These are phyloP conservation scores for Epirrhoe tristata DNA, from an alignment of 2,888 invertebrate species.

Conservation along the genomic window DNA sequence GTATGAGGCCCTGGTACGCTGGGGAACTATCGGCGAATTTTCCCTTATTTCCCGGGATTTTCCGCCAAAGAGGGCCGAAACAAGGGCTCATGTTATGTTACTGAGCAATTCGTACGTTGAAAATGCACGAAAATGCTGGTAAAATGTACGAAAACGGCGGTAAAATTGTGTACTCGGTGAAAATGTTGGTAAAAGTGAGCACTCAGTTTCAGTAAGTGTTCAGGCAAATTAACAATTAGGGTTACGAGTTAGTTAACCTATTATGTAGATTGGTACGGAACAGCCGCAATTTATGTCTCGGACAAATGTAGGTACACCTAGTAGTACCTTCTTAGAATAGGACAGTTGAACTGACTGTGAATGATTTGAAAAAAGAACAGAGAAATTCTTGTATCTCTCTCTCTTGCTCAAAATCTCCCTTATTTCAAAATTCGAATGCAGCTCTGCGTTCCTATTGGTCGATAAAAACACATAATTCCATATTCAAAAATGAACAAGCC, in stretches of 20 bases:
- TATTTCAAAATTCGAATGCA: background rate
- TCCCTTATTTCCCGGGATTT: conserved; percentile 65
- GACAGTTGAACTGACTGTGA: background rate
- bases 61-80: conserved; percentile 24
- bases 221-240: conserved; percentile 19
- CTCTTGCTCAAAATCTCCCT: background rate
- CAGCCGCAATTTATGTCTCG: background rate
- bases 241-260: conserved; percentile 12
- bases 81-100: conserved; percentile 46
- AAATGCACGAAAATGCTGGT: conserved; percentile 29
- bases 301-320: background rate
- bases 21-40: conserved; percentile 74
- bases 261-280: conserved; percentile 2
- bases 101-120: conserved; percentile 30
- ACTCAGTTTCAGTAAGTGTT: conserved; percentile 7
- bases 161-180: conserved; percentile 23
- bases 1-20: conserved; percentile 62
- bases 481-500: conserved; percentile 19
- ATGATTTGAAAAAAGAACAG: background rate
- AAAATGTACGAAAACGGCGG: conserved; percentile 19
- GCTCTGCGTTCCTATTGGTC: background rate
- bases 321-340: background rate
- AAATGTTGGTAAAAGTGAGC: conserved; percentile 18
- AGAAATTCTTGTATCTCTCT: background rate
- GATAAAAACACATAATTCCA: background rate